A percentile compares a stretch with the other conserved stretches of the same genome.
Evolutionary conservation across 2,113 vertebrate species (phyloP).

Genomic region (Galemys pyrenaicus): DNA sequence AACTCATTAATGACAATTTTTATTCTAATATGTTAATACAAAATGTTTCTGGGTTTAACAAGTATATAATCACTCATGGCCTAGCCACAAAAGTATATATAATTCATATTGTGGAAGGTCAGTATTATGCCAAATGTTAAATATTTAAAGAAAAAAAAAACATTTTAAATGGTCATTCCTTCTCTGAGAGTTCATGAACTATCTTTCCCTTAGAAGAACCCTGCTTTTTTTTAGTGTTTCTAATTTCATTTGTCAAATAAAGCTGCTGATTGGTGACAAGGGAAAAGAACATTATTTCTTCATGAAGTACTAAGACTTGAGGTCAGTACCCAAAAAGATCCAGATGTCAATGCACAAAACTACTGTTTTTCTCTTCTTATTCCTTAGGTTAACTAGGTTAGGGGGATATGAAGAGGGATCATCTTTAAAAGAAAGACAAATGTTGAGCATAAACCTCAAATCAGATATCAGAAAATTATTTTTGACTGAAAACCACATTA

Average conservation of each 20-base stretch:
- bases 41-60: not conserved
- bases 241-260: not conserved
- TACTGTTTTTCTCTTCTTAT: not conserved
- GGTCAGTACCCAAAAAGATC: not conserved
- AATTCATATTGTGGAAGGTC: not conserved
- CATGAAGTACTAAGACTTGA: not conserved
- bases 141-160: not conserved
- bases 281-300: not conserved
- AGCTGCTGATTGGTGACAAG: not conserved
- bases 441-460: not conserved
- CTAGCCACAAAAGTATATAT: not conserved
- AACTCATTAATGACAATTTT: not conserved
- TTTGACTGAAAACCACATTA: not conserved
- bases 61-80: not conserved
- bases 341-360: not conserved
- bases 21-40: not conserved
- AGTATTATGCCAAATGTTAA: not conserved
- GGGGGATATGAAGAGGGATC: not conserved
- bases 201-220: not conserved
- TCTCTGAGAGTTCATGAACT: not conserved
- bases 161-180: not conserved
- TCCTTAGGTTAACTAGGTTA: not conserved
- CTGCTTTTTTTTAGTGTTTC: not conserved
- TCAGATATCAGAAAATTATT: not conserved
- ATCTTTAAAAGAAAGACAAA: constrained; percentile 16